These are phyloP conservation scores for Dusona sp. DNA, from an alignment of 2,888 invertebrate genomes.

Conservation along the genomic window DNA sequence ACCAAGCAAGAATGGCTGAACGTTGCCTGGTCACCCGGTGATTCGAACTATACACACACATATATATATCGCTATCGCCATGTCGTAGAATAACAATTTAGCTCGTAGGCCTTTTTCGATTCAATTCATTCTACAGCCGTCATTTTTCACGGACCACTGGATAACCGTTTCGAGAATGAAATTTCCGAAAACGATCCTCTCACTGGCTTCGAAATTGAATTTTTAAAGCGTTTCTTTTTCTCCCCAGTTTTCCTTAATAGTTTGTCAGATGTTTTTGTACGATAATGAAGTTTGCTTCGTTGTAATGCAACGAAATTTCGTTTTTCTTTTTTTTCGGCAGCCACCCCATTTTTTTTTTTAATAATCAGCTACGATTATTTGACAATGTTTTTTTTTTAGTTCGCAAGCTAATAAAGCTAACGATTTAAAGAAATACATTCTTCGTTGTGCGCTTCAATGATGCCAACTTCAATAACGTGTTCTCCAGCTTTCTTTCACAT, in stretches of 20 bases:
- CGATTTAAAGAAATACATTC: no score
- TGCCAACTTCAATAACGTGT: no score
- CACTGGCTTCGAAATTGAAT: background rate
- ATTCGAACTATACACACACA: conserved; percentile 13
- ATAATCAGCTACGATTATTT: no score
- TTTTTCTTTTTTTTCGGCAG: no score
- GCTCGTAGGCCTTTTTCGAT: background rate
- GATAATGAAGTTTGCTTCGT: background rate
- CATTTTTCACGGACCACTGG: background rate
- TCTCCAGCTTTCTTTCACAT: background rate
- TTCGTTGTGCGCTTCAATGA: no score
- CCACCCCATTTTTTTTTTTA: no score
- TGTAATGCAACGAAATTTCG: no score
- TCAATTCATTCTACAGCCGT: background rate
- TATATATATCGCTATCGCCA: background rate
- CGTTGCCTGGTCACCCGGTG: conserved; percentile 62
- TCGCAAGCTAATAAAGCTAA: no score
- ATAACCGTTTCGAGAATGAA: background rate
- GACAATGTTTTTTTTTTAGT: no score
- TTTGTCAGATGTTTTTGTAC: no score
- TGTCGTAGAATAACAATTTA: conserved; percentile 15
- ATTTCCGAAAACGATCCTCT: background rate
- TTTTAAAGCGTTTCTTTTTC: background rate
- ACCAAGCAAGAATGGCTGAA: conserved; percentile 71
- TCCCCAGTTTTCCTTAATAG: background rate